Conservation (phyloP, 2,888 invertebrate genomes). For the Diabrotica balteata region DNA sequence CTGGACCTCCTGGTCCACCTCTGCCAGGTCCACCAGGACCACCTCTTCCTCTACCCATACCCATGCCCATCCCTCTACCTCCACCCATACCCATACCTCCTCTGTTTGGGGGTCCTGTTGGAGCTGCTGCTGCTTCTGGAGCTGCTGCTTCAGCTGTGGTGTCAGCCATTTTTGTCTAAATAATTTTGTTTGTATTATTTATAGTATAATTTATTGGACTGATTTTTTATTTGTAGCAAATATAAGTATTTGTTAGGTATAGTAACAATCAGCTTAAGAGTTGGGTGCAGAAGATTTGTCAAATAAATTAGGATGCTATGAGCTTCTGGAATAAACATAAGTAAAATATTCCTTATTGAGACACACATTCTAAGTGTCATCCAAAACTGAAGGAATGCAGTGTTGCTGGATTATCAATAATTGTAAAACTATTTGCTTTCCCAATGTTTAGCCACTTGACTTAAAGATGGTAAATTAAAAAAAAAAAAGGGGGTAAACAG, state of each 20-base stretch:
- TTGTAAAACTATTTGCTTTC: no score
- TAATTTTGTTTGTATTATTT: not conserved
- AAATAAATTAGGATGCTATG: no score
- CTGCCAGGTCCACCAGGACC: slow-evolving; percentile 30
- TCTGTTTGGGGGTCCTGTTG: not conserved
- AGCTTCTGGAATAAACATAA: no score
- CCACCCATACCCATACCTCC: slow-evolving; percentile 33
- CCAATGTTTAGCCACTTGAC: no score
- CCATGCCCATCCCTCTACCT: slow-evolving; percentile 10
- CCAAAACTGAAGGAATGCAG: no score
- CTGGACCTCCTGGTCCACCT: slow-evolving; percentile 31
- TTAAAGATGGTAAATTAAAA: no score
- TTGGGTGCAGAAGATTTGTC: no score
- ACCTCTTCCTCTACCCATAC: slow-evolving; percentile 14
- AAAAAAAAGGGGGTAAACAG: no score
- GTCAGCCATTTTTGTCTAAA: slow-evolving; percentile 16
- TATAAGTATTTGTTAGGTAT: not conserved
- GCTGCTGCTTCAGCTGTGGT: slow-evolving; percentile 11
- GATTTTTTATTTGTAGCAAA: not conserved
- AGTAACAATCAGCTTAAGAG: not conserved
- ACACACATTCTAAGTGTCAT: no score
- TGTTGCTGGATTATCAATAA: no score
- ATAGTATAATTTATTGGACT: no score
- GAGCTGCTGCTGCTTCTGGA: slow-evolving; percentile 6
- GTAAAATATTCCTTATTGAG: no score